These are phyloP conservation scores for Ooceraea biroi DNA, from an alignment of 1,140 invertebrate genomes.

Conservation along the genomic window DNA sequence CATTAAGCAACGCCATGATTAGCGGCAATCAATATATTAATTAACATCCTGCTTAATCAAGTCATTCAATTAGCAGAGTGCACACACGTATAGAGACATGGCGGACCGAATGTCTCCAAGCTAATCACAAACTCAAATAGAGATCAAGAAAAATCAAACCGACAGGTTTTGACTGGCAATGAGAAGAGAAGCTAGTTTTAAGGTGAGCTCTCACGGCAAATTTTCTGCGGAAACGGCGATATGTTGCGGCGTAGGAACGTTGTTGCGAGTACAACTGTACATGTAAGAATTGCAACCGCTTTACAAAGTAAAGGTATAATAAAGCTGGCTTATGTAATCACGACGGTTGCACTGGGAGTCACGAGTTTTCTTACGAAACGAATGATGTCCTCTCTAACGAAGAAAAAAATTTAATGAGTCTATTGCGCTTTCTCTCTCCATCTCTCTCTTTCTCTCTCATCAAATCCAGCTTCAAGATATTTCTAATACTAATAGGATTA, in stretches of 20 bases:
- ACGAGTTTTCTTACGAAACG: constrained; percentile 48
- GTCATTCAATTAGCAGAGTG: constrained; percentile 53
- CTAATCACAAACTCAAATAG: constrained; percentile 35
- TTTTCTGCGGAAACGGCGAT: constrained; percentile 11
- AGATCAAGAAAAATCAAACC: constrained; percentile 21
- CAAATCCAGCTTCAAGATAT: constrained; percentile 30
- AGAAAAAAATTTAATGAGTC: constrained; percentile 6
- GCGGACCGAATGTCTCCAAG: constrained; percentile 3
- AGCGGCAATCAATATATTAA: constrained; percentile 38
- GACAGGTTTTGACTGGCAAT: too few species aligned
- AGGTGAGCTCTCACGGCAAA: constrained; percentile 10
- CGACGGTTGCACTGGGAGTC: constrained; percentile 26
- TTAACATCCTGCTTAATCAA: constrained; percentile 46
- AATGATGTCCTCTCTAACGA: constrained; percentile 30
- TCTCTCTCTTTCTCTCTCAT: too few species aligned
- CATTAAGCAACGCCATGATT: constrained; percentile 21
- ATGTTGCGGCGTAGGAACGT: not conserved
- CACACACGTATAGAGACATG: constrained; percentile 16
- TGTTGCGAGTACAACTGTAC: constrained; percentile 21
- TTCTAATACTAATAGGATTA: not conserved
- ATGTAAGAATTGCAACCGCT: constrained; percentile 34
- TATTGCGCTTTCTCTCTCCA: constrained; percentile 7
- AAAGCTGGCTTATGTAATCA: constrained; percentile 48
- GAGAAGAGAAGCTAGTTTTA: not conserved
- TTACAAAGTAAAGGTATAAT: constrained; percentile 57